phyloP scores from a whole-genome alignment of 2,888 invertebrate genomes.

The Dichetophora obliterata region DNA sequence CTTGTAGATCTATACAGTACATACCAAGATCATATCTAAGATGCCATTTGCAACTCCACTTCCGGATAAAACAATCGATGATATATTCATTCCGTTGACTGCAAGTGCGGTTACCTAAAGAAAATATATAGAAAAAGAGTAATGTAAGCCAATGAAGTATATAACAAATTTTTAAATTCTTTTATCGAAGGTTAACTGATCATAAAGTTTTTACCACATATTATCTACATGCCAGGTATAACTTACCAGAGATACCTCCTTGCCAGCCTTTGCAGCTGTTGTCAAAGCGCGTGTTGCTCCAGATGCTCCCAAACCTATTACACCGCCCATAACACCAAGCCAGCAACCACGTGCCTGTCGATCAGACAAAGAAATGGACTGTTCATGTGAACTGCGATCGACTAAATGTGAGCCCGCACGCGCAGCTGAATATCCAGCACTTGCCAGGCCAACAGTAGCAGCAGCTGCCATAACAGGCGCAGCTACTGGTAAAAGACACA shows the following conservation, averaged over 20 bases:
- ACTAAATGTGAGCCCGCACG: constrained; percentile 56
- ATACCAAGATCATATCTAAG: constrained; percentile 62
- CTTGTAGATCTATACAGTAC: constrained; percentile 1
- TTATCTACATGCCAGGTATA: neutral
- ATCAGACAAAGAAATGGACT: constrained; percentile 58
- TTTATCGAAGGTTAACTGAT: neutral
- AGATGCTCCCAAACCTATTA: constrained; percentile 57
- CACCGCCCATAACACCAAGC: constrained; percentile 58
- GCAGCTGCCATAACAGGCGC: constrained; percentile 57
- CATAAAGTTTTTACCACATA: neutral
- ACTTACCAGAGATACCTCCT: constrained; percentile 59
- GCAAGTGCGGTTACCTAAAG: constrained; percentile 55
- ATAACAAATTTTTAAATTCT: too few species aligned
- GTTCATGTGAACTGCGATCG: constrained; percentile 62
- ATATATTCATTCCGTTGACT: constrained; percentile 64
- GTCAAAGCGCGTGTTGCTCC: constrained; percentile 58
- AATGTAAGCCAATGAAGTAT: neutral
- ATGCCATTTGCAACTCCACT: constrained; percentile 60
- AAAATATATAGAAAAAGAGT: neutral
- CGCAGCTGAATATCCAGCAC: constrained; percentile 57
- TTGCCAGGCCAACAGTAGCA: constrained; percentile 48
- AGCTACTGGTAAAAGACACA: constrained; percentile 52
- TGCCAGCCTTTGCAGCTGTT: constrained; percentile 56
- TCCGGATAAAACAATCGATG: constrained; percentile 63
- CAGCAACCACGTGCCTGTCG: constrained; percentile 60